Conservation (phyloP, 2,888 invertebrate genomes). For the Amiota minor region DNA sequence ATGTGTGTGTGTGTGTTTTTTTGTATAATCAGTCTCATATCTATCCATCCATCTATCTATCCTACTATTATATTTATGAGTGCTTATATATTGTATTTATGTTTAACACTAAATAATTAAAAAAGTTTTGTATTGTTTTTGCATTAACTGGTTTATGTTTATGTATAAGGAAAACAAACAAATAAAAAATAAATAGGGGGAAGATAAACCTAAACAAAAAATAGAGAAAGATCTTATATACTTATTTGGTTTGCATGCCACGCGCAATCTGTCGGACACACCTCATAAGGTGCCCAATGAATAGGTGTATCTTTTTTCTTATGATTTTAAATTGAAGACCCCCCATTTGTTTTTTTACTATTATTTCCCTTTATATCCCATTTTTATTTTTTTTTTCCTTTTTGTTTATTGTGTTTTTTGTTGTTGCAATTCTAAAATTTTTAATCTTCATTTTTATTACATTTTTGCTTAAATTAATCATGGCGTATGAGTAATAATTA, state of each 20-base stretch:
- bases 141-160: constrained; percentile 5
- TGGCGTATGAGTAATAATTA: no score
- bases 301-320: constrained; percentile 25
- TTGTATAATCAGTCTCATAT: not conserved
- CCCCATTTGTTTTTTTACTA: not conserved
- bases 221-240: no score
- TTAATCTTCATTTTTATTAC: no score
- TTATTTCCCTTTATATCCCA: not conserved
- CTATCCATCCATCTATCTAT: not conserved
- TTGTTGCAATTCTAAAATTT: constrained; percentile 22
- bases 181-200: no score
- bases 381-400: constrained; percentile 25
- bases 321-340: no score
- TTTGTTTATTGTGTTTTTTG: constrained; percentile 28
- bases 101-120: constrained; percentile 3
- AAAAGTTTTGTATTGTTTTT: constrained; percentile 15
- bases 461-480: no score
- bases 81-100: constrained; percentile 3
- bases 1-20: not conserved
- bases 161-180: not conserved
- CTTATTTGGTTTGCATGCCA: no score
- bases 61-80: constrained; percentile 14
- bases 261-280: constrained; percentile 15
- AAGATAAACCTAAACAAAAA: no score
- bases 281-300: constrained; percentile 33